phyloP scores from a whole-genome alignment of 2,888 invertebrate genomes.

The Aphodius sticticus region DNA sequence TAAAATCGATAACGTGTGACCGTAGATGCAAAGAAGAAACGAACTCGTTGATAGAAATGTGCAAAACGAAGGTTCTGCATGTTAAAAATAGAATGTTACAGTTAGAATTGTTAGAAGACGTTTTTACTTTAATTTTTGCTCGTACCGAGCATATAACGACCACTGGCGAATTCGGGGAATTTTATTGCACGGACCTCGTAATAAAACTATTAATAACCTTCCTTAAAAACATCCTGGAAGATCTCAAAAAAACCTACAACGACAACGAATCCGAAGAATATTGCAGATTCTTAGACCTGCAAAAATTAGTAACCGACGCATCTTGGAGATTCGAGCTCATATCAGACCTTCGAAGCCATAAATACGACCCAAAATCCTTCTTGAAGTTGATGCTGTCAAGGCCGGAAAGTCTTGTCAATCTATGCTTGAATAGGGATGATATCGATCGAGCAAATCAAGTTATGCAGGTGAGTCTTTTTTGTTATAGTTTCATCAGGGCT shows the following conservation, averaged over 20 bases:
- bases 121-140: conserved; percentile 73
- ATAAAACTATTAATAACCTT: conserved; percentile 67
- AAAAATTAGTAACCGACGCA: conserved; percentile 70
- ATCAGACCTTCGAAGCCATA: conserved; percentile 64
- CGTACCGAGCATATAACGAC: conserved; percentile 43
- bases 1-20: conserved; percentile 50
- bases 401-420: conserved; percentile 76
- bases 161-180: conserved; percentile 59
- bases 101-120: conserved; percentile 74
- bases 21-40: conserved; percentile 57
- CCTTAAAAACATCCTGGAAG: conserved; percentile 65
- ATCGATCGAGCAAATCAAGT: conserved; percentile 80
- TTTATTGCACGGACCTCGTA: conserved; percentile 68
- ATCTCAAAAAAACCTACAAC: conserved; percentile 57
- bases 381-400: conserved; percentile 77
- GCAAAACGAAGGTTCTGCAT: conserved; percentile 62
- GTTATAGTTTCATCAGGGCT: conserved; percentile 64
- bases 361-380: conserved; percentile 57
- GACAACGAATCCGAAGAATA: conserved; percentile 54
- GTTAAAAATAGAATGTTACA: conserved; percentile 62
- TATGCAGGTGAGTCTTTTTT: conserved; percentile 70
- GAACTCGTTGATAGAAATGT: conserved; percentile 60
- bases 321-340: conserved; percentile 77
- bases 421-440: conserved; percentile 78
- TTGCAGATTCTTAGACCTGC: conserved; percentile 52